These are phyloP conservation scores for Luidia sarsii DNA, from an alignment of 53 echinoderm and acorn worm species.

Conservation along the genomic window DNA sequence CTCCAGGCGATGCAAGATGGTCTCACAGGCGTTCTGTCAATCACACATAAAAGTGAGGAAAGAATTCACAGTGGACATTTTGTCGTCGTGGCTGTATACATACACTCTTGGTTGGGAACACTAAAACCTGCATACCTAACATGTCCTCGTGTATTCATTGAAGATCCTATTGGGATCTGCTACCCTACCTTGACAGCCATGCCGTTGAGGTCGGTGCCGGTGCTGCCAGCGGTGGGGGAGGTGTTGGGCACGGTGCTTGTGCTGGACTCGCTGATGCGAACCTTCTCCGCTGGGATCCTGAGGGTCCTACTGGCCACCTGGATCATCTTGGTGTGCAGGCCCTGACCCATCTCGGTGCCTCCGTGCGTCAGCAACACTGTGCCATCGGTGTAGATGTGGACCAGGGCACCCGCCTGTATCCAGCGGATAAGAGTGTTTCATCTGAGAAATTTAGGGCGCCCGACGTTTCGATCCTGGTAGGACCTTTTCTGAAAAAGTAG, in stretches of 20 bases:
- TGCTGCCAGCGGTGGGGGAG: conserved; percentile 69
- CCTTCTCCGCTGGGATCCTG: conserved; percentile 61
- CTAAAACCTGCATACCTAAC: too few relatives aligned
- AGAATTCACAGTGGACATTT: too few relatives aligned
- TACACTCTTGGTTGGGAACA: too few relatives aligned
- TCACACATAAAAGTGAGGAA: too few relatives aligned
- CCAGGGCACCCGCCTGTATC: conserved; percentile 80
- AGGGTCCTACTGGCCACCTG: conserved; percentile 80
- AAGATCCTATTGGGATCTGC: not conserved
- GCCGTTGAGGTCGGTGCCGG: conserved; percentile 75
- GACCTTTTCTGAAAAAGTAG: too few relatives aligned
- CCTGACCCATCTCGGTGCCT: conserved; percentile 94
- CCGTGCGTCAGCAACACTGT: conserved; percentile 83
- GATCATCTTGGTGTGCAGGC: conserved; percentile 88
- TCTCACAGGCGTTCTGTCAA: conserved; percentile 83
- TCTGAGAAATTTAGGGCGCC: not conserved
- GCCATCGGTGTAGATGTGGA: conserved; percentile 90
- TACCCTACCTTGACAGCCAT: conserved; percentile 74
- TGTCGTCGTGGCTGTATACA: too few relatives aligned
- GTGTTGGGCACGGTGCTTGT: conserved; percentile 80
- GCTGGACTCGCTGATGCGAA: conserved; percentile 69
- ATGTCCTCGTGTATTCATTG: too few relatives aligned
- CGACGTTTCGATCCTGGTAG: too few relatives aligned
- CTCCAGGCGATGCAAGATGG: conserved; percentile 66
- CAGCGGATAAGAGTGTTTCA: not conserved